phyloP scores from a whole-genome alignment of 1,140 invertebrate genomes.

The Brachionus angularis region DNA sequence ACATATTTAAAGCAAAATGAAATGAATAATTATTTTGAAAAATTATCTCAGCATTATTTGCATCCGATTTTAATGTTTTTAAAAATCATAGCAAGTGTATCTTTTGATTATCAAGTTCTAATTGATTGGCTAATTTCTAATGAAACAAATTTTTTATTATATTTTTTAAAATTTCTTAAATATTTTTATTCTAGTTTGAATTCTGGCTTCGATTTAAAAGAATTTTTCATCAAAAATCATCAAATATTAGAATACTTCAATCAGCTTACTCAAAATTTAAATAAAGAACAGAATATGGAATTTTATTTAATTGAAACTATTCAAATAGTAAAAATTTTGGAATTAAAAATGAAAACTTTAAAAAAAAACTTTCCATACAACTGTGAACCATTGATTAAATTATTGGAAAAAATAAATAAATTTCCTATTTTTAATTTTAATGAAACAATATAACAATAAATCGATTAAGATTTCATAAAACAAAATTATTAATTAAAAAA shows the following conservation, averaged over 20 bases:
- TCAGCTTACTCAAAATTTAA: background rate
- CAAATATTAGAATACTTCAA: background rate
- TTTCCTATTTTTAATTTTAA: too few relatives aligned
- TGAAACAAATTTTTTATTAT: background rate
- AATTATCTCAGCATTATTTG: background rate
- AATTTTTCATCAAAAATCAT: background rate
- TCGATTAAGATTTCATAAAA: too few relatives aligned
- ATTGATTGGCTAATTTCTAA: background rate
- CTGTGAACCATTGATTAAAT: background rate
- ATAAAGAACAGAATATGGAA: background rate
- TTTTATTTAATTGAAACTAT: background rate
- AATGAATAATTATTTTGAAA: background rate
- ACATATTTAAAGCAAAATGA: background rate
- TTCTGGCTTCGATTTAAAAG: background rate
- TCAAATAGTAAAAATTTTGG: background rate
- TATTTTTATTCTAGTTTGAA: background rate
- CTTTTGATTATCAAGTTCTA: background rate
- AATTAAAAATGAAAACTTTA: background rate
- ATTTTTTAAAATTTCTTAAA: background rate
- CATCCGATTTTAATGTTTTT: background rate
- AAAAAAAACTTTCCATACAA: background rate
- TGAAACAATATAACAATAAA: too few relatives aligned
- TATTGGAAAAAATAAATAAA: background rate
- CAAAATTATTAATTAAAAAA: too few relatives aligned
- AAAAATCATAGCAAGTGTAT: background rate